phyloP scores from a whole-genome alignment of 2,797 vertebrate genomes.

The Enteromius thamalakanensis region DNA sequence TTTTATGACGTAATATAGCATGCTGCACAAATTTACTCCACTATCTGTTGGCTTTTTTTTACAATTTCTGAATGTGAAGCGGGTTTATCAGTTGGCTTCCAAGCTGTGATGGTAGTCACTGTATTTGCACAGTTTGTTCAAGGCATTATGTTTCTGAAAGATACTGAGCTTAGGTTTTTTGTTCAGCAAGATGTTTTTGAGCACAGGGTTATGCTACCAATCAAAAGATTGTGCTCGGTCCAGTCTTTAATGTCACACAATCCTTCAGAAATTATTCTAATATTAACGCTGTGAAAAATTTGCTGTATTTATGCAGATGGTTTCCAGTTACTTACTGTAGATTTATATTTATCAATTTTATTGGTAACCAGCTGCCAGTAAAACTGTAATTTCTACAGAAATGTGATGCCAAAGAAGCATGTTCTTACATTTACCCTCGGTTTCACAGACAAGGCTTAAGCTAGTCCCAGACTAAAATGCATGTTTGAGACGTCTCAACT shows the following conservation, averaged over 20 bases:
- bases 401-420: background rate
- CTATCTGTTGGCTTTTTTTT: background rate
- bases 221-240: background rate
- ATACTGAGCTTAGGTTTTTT: background rate
- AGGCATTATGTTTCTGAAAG: background rate
- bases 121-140: background rate
- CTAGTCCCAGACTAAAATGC: too few species aligned
- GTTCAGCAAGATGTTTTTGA: background rate
- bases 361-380: too few species aligned
- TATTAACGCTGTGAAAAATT: background rate
- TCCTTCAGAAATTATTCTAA: background rate
- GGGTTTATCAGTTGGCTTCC: background rate
- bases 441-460: too few species aligned
- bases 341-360: too few species aligned
- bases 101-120: background rate
- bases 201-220: background rate
- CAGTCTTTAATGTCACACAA: background rate
- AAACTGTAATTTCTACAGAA: too few species aligned
- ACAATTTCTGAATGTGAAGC: background rate
- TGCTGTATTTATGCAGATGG: too few species aligned
- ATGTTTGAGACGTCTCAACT: too few species aligned
- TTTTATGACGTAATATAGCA: background rate
- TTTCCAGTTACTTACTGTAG: too few species aligned
- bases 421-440: too few species aligned
- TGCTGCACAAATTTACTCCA: background rate